Base-by-base conservation (phyloP, 2,888 invertebrate species). In the Tipula vernalis region DNA sequence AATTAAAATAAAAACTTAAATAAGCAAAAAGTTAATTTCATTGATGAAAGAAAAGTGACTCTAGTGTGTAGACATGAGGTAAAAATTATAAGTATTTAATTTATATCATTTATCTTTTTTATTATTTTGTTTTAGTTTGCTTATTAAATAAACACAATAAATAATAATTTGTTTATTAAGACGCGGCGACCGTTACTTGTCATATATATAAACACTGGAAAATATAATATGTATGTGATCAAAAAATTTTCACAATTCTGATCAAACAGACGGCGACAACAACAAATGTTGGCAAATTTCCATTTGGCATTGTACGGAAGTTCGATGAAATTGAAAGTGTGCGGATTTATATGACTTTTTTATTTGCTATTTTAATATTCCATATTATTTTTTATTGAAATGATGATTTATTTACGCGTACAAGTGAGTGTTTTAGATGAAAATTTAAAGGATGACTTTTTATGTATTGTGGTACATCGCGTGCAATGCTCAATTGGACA, bases 291-390 rank as follows among this genome's bases (percentile, higher is more conserved):
- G 85, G 85, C 85, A 42, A 42, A 85, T 42, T 85, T 85, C 85
- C 85, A 85, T 85, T 85, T 85, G 85, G 85, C 85, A 85, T 42
- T 85, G 85, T 85, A 85, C 85, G 85, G 85, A 85, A 85, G 85
- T 85, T 85, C 85, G 85, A 85, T 85, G 85, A 85, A 85, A 85
- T 85, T 42, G 85, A 85, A 85, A 85, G 85, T 85, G 85, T 84
- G 28, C 71, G 71, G 12, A 71, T 71, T 71, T 71, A 71, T 71
- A 28, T 71, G 71, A 71, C 71, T 10, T 71, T 12, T 71, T 18
- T 28, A 71, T 71, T 28, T 28, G 28, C 28, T 28, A 28, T 28
- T 28, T 28, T 18, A 12, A 28, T 28, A 28, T 71, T 71, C 51
- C 15, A 71, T 18, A 28, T 71, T 71, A 28, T 71, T 71, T 71